Evolutionary conservation across 1,140 invertebrate genomes (phyloP).

Genomic region (Heterodera carotae): DNA sequence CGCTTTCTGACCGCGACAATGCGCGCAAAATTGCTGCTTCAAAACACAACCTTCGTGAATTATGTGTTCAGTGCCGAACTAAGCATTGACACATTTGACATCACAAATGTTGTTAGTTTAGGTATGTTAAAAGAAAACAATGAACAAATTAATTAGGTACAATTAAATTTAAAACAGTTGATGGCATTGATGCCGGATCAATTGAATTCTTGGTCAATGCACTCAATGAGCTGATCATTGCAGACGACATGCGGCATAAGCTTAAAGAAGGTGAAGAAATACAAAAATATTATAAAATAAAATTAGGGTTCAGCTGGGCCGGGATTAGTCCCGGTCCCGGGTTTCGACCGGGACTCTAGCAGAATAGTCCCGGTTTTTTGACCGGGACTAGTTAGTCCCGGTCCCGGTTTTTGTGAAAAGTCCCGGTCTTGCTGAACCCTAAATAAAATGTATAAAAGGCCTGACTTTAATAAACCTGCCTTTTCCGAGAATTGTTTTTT

Average conservation of each 20-base stretch:
- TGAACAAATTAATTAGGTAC: constrained; percentile 54
- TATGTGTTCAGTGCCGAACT: constrained; percentile 53
- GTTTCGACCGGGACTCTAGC: too few relatives aligned
- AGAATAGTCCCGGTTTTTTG: too few relatives aligned
- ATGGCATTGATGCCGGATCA: constrained; percentile 63
- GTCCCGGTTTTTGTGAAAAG: too few relatives aligned
- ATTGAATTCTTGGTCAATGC: constrained; percentile 64
- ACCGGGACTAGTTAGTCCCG: too few relatives aligned
- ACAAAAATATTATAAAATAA: too few relatives aligned
- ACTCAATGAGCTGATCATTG: constrained; percentile 63
- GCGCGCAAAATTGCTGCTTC: constrained; percentile 59
- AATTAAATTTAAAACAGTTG: constrained; percentile 48
- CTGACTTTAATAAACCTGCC: too few relatives aligned
- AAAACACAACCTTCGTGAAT: constrained; percentile 60
- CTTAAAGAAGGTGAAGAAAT: constrained; percentile 59
- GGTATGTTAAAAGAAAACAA: not conserved
- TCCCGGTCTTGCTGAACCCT: too few relatives aligned
- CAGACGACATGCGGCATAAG: constrained; percentile 63
- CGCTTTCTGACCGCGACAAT: constrained; percentile 63
- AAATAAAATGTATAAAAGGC: too few relatives aligned
- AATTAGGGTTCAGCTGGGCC: too few relatives aligned
- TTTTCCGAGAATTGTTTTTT: too few relatives aligned
- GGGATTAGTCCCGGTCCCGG: too few relatives aligned
- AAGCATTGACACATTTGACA: constrained; percentile 59
- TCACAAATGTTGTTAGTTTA: constrained; percentile 57